These are phyloP conservation scores for Thymelicus acteon DNA, from an alignment of 2,888 invertebrate genomes.

Conservation along the genomic window DNA sequence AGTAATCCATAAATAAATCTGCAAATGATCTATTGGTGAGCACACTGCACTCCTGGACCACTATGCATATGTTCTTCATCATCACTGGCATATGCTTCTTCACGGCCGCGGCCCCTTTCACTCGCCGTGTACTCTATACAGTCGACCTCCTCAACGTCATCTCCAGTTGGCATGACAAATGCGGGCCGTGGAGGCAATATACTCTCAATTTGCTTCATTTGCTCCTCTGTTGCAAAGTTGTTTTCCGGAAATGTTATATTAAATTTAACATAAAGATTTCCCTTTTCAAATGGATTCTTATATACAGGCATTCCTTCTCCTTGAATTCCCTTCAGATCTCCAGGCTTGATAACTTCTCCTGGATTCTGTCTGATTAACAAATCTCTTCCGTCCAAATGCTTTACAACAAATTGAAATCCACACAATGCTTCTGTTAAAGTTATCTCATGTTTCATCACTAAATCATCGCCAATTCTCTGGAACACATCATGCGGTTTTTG, in stretches of 20 bases:
- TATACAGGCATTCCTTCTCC: conserved; percentile 96
- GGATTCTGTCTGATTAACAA: conserved; percentile 91
- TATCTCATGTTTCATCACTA: conserved; percentile 90
- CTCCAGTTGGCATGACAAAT: conserved; percentile 90
- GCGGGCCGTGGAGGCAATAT: conserved; percentile 90
- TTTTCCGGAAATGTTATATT: conserved; percentile 93
- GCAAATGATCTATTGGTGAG: conserved; percentile 88
- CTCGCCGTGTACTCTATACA: conserved; percentile 90
- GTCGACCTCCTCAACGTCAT: conserved; percentile 94
- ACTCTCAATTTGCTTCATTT: conserved; percentile 88
- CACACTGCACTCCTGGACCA: conserved; percentile 90
- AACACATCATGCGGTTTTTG: conserved; percentile 92
- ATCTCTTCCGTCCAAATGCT: conserved; percentile 95
- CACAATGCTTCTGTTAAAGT: conserved; percentile 95
- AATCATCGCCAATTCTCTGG: conserved; percentile 90
- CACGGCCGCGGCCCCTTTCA: conserved; percentile 81
- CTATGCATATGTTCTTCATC: conserved; percentile 84
- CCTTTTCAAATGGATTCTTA: conserved; percentile 93
- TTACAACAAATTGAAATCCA: conserved; percentile 93
- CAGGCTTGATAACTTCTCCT: conserved; percentile 94
- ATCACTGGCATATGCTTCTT: conserved; percentile 90
- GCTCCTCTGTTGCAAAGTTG: conserved; percentile 89
- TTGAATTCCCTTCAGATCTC: conserved; percentile 90
- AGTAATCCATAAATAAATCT: conserved; percentile 59
- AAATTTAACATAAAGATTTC: conserved; percentile 94